Evolutionary conservation across 2,113 vertebrate species (phyloP), one percentile per base, ranked within the genome.

Genomic region (Rhegmatorhina hoffmannsi): DNA sequence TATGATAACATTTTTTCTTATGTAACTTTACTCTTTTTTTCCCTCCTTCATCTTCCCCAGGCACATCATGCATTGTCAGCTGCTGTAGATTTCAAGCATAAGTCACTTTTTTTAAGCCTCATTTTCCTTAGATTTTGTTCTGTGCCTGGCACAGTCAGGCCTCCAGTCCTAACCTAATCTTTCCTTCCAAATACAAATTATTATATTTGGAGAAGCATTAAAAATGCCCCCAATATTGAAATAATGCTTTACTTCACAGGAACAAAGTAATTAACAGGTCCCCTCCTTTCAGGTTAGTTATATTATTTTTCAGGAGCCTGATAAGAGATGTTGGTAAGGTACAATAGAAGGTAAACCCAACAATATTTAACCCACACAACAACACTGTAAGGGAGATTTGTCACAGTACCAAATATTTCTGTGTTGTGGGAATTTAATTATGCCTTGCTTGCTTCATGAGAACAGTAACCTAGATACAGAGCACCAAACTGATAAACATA

Each of bases 401-500:
- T 89, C 86, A 92, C 44, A 80, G 62, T n/a, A 94, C 94, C 46
- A 94, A 96, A 87, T 62, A 96, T 82, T 93, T 89, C 56, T 88
- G 19, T 60, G 36, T 47, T 89, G 58, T 59, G 49, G 52, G 56
- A 95, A 96, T 92, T 87, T 50, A 93, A 80, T 96, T 94, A 94
- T 73, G 29, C 46, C 88, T 92, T 92, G 67, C 55, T n/a, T 81
- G 79, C 93, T 92, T 94, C 84, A 92, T 95, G 77, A 87, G 90
- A 97, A 80, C 78, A 46, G 85, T 95, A 89, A 75, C 87, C 89
- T 89, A 94, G 79, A 92, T 94, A 78, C 89, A 72, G 79, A 91
- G 52, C 34, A 60, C 7, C 5, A 84, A 62, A 77, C 81, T 94
- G 78, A 91, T 86, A 95, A 95, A 94, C 75, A 92, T 47, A 93